Conservation (phyloP, 53 echinoderm and acorn worm genomes). For the Zoroaster sp. region DNA sequence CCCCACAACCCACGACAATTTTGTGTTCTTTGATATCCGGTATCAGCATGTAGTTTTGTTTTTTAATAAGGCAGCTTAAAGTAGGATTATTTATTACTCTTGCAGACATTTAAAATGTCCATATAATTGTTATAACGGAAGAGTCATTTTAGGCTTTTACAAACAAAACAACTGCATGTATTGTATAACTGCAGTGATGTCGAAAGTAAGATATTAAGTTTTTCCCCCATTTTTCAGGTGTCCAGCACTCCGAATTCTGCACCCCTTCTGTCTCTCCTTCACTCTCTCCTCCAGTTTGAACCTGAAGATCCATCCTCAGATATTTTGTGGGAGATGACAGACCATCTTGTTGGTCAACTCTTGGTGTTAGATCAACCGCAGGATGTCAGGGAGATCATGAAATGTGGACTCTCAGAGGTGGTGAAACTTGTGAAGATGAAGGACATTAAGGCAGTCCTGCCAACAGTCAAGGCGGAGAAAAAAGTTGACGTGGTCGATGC, state of each 20-base stretch:
- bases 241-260: constrained; percentile 57
- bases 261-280: constrained; percentile 59
- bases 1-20: no score
- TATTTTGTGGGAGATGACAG: constrained; percentile 47
- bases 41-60: no score
- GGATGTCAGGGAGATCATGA: constrained; percentile 43
- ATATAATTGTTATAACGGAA: no score
- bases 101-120: no score
- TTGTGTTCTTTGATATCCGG: no score
- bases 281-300: constrained; percentile 58
- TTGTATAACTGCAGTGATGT: no score
- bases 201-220: no score
- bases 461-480: not conserved
- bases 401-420: constrained; percentile 39
- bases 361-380: constrained; percentile 46
- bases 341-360: constrained; percentile 50
- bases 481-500: constrained; percentile 47
- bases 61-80: no score
- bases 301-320: constrained; percentile 41
- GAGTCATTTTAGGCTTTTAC: no score
- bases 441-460: not conserved
- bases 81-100: no score
- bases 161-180: no score
- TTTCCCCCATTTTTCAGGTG: constrained; percentile 18
- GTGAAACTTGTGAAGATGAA: not conserved